These are phyloP conservation scores for Carposina sasakii DNA, from an alignment of 1,140 invertebrate genomes.

Conservation along the genomic window DNA sequence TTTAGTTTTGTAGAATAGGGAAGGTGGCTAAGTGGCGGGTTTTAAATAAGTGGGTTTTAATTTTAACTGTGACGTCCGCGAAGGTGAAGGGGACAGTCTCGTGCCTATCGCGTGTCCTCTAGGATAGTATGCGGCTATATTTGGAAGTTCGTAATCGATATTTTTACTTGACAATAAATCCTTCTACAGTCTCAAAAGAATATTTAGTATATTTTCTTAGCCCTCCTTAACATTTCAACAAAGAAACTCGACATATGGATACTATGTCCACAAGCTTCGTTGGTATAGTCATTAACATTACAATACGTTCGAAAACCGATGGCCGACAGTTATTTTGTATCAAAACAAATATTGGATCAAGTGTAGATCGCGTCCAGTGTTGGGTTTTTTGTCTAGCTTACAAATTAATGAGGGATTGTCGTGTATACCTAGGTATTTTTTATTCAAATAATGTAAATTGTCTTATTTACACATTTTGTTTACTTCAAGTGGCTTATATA, in stretches of 20 bases:
- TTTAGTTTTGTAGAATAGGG: conserved; percentile 67
- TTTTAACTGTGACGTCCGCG: conserved; percentile 64
- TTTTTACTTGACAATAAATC: not conserved
- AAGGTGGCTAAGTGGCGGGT: conserved; percentile 69
- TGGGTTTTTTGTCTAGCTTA: conserved; percentile 49
- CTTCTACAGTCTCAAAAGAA: no score
- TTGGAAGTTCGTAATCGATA: conserved; percentile 26
- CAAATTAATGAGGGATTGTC: conserved; percentile 65
- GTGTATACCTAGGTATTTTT: conserved; percentile 33
- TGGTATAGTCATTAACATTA: conserved; percentile 58
- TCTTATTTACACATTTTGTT: no score
- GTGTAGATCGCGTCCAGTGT: conserved; percentile 57
- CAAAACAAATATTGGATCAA: conserved; percentile 67
- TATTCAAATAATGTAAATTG: conserved; percentile 28
- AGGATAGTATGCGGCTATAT: conserved; percentile 36
- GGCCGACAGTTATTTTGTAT: conserved; percentile 63
- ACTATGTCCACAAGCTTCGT: conserved; percentile 44
- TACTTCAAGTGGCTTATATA: no score
- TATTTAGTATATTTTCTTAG: conserved; percentile 19
- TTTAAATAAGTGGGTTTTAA: conserved; percentile 70
- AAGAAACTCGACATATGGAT: conserved; percentile 22
- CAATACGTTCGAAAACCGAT: conserved; percentile 52
- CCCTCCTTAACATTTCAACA: conserved; percentile 26
- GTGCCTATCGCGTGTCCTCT: conserved; percentile 62
- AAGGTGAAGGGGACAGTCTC: conserved; percentile 63